These are phyloP conservation scores for Leucoraja erinaceus DNA, from an alignment of 2,113 vertebrate genomes.

Conservation along the genomic window DNA sequence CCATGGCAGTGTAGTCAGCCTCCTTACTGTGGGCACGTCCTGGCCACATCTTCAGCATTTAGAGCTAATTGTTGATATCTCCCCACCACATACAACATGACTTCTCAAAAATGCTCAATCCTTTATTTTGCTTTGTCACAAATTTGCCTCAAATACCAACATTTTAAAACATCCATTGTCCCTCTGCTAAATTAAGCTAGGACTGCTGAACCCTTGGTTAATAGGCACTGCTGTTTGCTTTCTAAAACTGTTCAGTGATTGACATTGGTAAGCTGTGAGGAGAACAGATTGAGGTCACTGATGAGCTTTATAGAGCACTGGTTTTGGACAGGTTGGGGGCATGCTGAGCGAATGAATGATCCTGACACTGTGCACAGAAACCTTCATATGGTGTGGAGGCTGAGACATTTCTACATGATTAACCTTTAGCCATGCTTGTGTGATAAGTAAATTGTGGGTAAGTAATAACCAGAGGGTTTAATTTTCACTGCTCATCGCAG, in stretches of 20 bases:
- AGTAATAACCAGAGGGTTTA: conserved; percentile 23
- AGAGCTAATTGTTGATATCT: no score
- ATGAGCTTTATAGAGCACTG: neutral
- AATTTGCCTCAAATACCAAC: neutral
- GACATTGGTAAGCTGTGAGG: neutral
- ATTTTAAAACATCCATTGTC: neutral
- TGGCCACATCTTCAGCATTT: no score
- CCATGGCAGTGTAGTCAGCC: no score
- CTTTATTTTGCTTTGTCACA: neutral
- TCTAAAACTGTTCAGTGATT: neutral
- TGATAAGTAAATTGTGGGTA: conserved; percentile 28
- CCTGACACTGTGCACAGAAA: neutral
- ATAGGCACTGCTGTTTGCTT: neutral
- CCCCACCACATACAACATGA: no score
- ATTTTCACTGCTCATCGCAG: neutral
- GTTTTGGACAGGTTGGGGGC: neutral
- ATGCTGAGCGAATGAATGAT: neutral
- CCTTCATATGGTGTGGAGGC: conserved; percentile 3
- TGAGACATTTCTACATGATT: conserved; percentile 17
- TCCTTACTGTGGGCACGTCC: no score
- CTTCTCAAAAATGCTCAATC: neutral
- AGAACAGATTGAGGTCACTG: conserved; percentile 14
- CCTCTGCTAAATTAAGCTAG: neutral
- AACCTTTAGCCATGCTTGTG: conserved; percentile 29
- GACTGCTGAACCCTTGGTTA: neutral